Evolutionary conservation across 1,140 invertebrate species (phyloP).

Genomic region (Heliconius melpomene): DNA sequence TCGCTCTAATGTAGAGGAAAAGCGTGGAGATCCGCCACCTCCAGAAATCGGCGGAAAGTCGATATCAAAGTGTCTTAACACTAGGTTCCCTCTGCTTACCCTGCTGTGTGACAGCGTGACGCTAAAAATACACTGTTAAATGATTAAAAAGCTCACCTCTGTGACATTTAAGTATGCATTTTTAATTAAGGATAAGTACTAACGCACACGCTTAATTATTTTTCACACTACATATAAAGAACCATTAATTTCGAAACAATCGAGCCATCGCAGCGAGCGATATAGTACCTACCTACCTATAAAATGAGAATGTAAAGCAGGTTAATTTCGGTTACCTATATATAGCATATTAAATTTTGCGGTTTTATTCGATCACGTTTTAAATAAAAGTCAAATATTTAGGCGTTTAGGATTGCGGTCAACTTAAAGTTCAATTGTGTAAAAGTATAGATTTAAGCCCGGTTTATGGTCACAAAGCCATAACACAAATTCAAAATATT

Average conservation of each 20-base stretch:
- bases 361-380: conserved; percentile 35
- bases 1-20: too few relatives aligned
- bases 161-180: not conserved
- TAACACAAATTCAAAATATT: not conserved
- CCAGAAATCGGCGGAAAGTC: too few relatives aligned
- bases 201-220: not conserved
- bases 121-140: too few relatives aligned
- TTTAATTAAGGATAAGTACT: not conserved
- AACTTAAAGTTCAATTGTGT: not conserved
- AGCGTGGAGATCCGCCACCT: too few relatives aligned
- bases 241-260: not conserved
- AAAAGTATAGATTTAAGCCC: not conserved
- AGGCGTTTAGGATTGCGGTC: conserved; percentile 18
- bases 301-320: conserved; percentile 5
- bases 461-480: not conserved
- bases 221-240: not conserved
- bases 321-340: not conserved
- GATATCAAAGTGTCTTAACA: too few relatives aligned
- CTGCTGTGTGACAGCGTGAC: too few relatives aligned
- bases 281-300: not conserved
- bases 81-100: too few relatives aligned
- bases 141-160: not conserved
- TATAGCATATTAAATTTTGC: conserved; percentile 30
- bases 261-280: not conserved
- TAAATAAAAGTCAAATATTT: conserved; percentile 29